These are phyloP conservation scores for Alosa sapidissima DNA, from an alignment of 2,797 vertebrate species.

Conservation along the genomic window DNA sequence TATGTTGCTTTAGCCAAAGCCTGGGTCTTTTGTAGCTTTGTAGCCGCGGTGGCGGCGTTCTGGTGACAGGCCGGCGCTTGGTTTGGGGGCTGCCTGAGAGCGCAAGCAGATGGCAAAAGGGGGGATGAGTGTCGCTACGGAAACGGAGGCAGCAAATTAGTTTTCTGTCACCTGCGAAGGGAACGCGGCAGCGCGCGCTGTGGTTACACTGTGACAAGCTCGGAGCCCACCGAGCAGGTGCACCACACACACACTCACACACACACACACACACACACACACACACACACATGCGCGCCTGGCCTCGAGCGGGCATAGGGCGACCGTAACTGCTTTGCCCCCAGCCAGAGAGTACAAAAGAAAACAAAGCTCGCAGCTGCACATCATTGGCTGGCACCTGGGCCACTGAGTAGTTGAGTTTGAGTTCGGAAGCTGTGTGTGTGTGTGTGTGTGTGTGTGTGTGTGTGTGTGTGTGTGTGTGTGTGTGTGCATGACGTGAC, in stretches of 20 bases:
- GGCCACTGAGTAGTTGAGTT: neutral
- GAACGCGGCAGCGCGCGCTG: neutral
- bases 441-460: constrained; percentile 8
- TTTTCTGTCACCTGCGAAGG: neutral
- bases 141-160: neutral
- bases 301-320: neutral
- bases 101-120: neutral
- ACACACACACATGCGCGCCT: neutral
- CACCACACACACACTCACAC: neutral
- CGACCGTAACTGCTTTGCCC: neutral
- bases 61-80: neutral
- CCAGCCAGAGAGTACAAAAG: neutral
- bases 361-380: neutral
- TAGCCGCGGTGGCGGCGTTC: neutral
- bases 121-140: neutral
- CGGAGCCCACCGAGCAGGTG: neutral
- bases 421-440: neutral
- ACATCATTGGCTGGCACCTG: neutral
- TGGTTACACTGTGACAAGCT: neutral
- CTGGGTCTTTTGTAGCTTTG: neutral
- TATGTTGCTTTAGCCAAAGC: neutral
- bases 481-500: neutral
- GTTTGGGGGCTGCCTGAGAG: neutral
- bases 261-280: constrained; percentile 22
- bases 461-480: constrained; percentile 19